Base-by-base conservation (phyloP, 2,888 invertebrate species). In the Drosophila infuscata region DNA sequence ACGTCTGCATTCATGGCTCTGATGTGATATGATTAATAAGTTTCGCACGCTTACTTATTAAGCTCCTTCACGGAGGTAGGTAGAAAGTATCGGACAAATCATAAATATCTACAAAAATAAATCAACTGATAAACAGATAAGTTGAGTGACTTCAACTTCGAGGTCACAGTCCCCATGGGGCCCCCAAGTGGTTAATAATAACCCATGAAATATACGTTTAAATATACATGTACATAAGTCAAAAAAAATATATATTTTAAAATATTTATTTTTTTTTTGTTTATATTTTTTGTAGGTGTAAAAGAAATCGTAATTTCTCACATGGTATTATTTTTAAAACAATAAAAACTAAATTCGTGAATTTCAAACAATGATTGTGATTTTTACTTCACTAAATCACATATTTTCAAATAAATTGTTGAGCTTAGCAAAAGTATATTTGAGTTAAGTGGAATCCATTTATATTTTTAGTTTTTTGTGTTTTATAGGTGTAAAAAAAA, bases 31-130 rank as follows among this genome's bases (percentile, higher is more conserved):
- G 84, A 84, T 89, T 89, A 89, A 84, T 89, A 87, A 87, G 89
- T 83, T 87, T 89, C 84, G 88, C 89, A 83, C 88, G 89, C 79
- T 87, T 76, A 81, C 76, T 87, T 87, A 83, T 83, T 76, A 79
- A 79, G 72, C 60, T 65, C 56, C 74, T 70, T 69, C 69, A 60
- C 62, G 35, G 62, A 36, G 77, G 54, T 49, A 54, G 53, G 74
- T 74, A 70, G 67, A 73, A 70, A 66, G 79, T 70, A 60, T 60
- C 63, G 69, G 64, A 66, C 62, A 76, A 76, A 72, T 78, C 57
- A 49, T 56, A 33, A 35, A 49, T 29, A 56, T 29, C 38, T 38
- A 15, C 4, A 51, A 41, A 38, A 78, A 74, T 64, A 80, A 67
- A 75, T 36, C 67, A 59, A 67, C 68, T 56, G 73, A 66, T 69